Evolutionary conservation across 2,113 vertebrate species (phyloP), one percentile per base, ranked within the genome.

Genomic region (Scortum barcoo): DNA sequence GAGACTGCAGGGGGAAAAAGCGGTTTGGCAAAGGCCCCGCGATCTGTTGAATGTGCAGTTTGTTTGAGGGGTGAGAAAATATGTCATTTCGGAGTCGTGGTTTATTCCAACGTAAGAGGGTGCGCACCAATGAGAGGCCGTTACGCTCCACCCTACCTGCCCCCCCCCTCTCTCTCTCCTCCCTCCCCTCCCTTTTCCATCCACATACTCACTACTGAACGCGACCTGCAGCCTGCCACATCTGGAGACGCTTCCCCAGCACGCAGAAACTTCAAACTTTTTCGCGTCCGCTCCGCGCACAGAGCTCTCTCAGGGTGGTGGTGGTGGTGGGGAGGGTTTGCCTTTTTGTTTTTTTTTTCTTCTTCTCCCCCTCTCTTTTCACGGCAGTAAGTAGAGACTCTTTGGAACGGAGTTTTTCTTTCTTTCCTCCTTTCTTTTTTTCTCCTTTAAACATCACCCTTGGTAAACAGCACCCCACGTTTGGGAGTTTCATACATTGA

Each of bases 11-110:
- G 87, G 88, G 79, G 53, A 81, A 90, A 89, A 89, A 89, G 92
- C 33, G 80, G 88, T 93, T 91, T 94, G 92, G 91, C 91, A 89
- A 73, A 76, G 74, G 83, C 86, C 83, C 86, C 58, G 86, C 88
- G 86, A 93, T 91, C 83, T 88, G 88, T 87, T 95, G 88, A 95
- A 95, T 94, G 93, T 93, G 76, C 80, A 93, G 93, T 91, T 95
- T 94, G 93, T 95, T 93, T 92, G 81, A 90, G 85, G 90, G 92
- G 91, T 92, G 92, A 92, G 89, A 92, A 92, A 94, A 93, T 91
- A 91, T 93, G 93, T 91, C 93, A 91, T 93, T 94, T 93, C 78
- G 81, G 91, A 93, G 88, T 89, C 91, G 93, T 92, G 92, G 90
- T 93, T 94, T 91, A 88, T 86, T 91, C 91, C 89, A 84, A 91